These are phyloP conservation scores for Drosophila chauvacae DNA, from an alignment of 1,140 invertebrate species.

Conservation along the genomic window DNA sequence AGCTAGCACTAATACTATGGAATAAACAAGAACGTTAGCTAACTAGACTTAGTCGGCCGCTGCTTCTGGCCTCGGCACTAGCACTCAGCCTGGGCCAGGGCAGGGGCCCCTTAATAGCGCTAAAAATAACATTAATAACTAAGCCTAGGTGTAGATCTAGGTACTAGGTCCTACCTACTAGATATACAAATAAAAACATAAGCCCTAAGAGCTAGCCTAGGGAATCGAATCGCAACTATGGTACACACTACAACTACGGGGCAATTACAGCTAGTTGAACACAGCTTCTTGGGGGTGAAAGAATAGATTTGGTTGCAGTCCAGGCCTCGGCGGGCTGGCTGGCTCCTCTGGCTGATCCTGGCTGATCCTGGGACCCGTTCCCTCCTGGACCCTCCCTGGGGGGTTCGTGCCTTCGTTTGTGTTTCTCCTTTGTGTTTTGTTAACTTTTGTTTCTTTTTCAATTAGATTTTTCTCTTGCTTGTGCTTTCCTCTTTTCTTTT, in stretches of 20 bases:
- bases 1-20: conserved; percentile 43
- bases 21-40: conserved; percentile 59
- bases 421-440: neutral
- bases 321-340: conserved; percentile 3
- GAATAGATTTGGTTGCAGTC: conserved; percentile 79
- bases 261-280: conserved; percentile 72
- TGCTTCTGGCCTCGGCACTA: neutral
- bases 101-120: conserved; percentile 2
- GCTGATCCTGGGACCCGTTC: neutral
- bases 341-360: neutral
- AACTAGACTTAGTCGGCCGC: conserved; percentile 29
- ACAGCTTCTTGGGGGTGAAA: conserved; percentile 84
- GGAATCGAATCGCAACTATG: conserved; percentile 26
- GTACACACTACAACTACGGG: conserved; percentile 10
- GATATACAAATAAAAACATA: conserved; percentile 35
- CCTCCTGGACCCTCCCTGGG: neutral
- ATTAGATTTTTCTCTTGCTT: neutral
- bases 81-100: neutral
- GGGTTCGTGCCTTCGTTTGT: neutral
- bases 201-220: conserved; percentile 4
- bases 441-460: conserved; percentile 2
- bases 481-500: neutral
- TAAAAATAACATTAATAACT: conserved; percentile 21
- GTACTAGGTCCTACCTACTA: neutral
- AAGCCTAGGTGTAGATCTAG: neutral